A percentile compares a stretch with the other conserved stretches of the same genome.
phyloP scores from a whole-genome alignment of 2,797 vertebrate species.

The Labroides dimidiatus region DNA sequence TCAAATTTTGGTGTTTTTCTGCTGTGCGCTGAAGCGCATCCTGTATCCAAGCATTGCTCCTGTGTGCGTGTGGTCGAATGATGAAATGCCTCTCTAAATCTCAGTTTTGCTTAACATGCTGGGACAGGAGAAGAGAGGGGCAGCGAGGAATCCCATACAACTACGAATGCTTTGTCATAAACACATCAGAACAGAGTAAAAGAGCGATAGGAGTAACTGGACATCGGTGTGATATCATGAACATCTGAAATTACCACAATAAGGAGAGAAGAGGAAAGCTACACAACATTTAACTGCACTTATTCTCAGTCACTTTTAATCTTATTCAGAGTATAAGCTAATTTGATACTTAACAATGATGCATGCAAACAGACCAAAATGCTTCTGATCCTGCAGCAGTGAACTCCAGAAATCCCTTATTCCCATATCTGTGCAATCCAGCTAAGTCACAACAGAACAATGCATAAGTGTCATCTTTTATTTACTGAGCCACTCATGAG shows the following conservation, averaged over 20 bases:
- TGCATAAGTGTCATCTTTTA: slow-evolving; percentile 53
- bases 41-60: slow-evolving; percentile 28
- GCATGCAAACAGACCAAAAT: slow-evolving; percentile 24
- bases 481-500: slow-evolving; percentile 50
- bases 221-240: slow-evolving; percentile 2
- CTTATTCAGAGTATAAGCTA: neutral
- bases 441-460: slow-evolving; percentile 31
- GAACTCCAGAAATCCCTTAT: slow-evolving; percentile 36
- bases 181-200: slow-evolving; percentile 17
- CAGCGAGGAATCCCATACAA: slow-evolving; percentile 31
- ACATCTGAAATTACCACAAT: slow-evolving; percentile 14
- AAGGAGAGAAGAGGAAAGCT: neutral
- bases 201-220: slow-evolving; percentile 15
- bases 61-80: slow-evolving; percentile 38
- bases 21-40: slow-evolving; percentile 31
- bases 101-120: slow-evolving; percentile 44
- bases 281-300: neutral
- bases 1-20: slow-evolving; percentile 28
- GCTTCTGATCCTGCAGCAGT: slow-evolving; percentile 12
- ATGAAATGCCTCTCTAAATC: slow-evolving; percentile 48
- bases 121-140: slow-evolving; percentile 38
- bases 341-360: slow-evolving; percentile 8
- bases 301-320: slow-evolving; percentile 17
- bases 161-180: slow-evolving; percentile 25
- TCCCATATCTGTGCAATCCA: slow-evolving; percentile 39